Evolutionary conservation across 2,888 invertebrate genomes (phyloP).

Genomic region (Cerastis leucographa): DNA sequence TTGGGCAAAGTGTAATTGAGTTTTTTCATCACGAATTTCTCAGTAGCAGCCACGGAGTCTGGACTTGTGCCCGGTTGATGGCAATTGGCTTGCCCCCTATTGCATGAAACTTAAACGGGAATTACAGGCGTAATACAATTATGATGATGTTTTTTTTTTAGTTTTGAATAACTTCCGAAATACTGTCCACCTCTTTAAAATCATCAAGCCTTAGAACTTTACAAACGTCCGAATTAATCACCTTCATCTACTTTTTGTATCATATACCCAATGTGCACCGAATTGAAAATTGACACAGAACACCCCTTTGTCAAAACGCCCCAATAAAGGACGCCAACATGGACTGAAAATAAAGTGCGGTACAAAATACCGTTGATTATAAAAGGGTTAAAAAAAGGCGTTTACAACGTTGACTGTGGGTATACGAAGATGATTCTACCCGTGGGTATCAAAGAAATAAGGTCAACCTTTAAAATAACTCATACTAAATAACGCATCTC

Average conservation of each 20-base stretch:
- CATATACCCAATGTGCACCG: conserved; percentile 34
- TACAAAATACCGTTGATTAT: conserved; percentile 20
- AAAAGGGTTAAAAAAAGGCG: conserved; percentile 25
- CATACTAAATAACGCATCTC: background rate
- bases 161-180: background rate
- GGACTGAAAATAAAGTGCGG: conserved; percentile 17
- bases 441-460: conserved; percentile 1
- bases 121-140: background rate
- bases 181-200: background rate
- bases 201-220: background rate
- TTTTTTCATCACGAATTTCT: background rate
- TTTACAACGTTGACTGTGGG: conserved; percentile 18
- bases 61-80: background rate
- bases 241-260: conserved; percentile 1
- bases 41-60: background rate
- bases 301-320: conserved; percentile 18
- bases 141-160: background rate
- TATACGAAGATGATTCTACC: conserved; percentile 10
- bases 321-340: conserved; percentile 30
- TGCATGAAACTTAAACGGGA: too few relatives aligned
- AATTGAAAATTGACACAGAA: conserved; percentile 26
- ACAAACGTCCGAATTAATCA: background rate
- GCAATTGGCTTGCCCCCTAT: background rate
- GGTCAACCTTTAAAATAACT: background rate
- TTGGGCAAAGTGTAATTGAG: background rate